Base-by-base conservation (phyloP, 1,140 invertebrate species). In the Sycophaga agraensis region DNA sequence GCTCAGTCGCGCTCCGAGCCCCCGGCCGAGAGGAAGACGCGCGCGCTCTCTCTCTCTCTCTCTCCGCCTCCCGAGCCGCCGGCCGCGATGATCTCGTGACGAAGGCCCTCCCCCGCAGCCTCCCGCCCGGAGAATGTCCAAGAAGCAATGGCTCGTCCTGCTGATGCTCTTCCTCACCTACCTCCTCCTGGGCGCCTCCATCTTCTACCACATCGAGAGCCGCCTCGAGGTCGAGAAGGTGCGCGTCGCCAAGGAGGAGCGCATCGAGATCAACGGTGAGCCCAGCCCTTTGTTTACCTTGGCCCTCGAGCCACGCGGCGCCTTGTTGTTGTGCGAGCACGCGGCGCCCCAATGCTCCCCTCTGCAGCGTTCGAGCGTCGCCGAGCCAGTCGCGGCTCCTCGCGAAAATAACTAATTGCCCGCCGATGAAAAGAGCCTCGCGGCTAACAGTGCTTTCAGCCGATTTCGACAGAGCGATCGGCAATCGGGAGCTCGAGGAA, bases 121-220 rank as follows among this genome's bases (percentile, higher is more conserved):
- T 3, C 9, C 28, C 28, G 4, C 48, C 28, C 46, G 21, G 54
- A 77, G 68, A 82, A 91, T 92, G 89, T 90, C 89, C 75, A 90
- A 89, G 73, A 90, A 87, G 81, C 88, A 91, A 82, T 88, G 90
- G 85, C 83, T 90, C 40, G 85, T 88, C 49, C 82, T 91, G 76
- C 79, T 91, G 66, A 85, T 88, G 66, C 82, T 92, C 62, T 91
- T 91, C 67, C 83, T 91, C 42, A 84, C 86, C 28, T 92, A 92
- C 73, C 77, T 92, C 55, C 77, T 91, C 67, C 82, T 91, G 54
- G 91, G 90, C 12, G 90, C 89, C 3, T 86, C 85, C 45, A 87
- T 92, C 59, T 92, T 91, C 70, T 89, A 90, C 73, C 84, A 87
- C 70, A 89, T 91, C 63, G 90, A 92, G 78, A 86, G 86, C 68